A percentile compares a stretch with the other conserved stretches of the same genome.
Conservation (phyloP, 2,797 vertebrate genomes). For the Alauda arvensis region DNA sequence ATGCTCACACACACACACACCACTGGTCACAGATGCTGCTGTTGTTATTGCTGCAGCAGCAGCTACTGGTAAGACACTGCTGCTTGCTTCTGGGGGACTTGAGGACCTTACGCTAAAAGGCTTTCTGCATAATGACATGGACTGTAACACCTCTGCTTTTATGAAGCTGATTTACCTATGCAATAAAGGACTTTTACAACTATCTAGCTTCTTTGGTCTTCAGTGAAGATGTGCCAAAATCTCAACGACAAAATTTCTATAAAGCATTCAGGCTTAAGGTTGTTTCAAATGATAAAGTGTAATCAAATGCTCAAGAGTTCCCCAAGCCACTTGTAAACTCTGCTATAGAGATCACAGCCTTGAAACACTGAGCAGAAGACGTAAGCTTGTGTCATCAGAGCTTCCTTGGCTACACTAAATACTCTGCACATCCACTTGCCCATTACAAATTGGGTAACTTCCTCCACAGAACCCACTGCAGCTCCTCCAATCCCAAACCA, state of each 20-base stretch:
- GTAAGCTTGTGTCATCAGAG: neutral
- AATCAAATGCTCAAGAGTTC: neutral
- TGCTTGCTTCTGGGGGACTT: no score
- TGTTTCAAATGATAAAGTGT: neutral
- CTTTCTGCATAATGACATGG: no score
- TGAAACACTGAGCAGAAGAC: neutral
- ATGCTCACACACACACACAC: no score
- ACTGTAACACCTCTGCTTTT: no score
- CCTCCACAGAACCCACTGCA: neutral
- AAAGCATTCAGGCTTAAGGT: neutral
- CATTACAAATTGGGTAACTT: rapidly evolving
- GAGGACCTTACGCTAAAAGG: no score
- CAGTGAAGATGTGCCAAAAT: no score
- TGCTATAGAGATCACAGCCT: neutral
- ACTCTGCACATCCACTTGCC: neutral
- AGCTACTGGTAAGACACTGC: no score
- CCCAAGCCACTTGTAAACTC: neutral
- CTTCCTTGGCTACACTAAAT: neutral
- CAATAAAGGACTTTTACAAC: no score
- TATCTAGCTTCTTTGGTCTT: no score
- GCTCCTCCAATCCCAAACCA: neutral
- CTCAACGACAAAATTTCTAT: neutral
- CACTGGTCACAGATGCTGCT: no score
- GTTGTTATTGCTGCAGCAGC: no score
- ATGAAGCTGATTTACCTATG: no score